phyloP scores from a whole-genome alignment of 2,113 vertebrate species.

The human region GRCh38 chr5:11680501-11681000 shows the following conservation, averaged over 20 bases:
- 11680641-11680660: not conserved
- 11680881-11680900: not conserved
- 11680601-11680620: no score
- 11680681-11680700: not conserved
- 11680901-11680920: fast-evolving
- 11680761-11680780: not conserved
- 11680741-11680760: fast-evolving
- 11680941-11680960: no score
- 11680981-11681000: not conserved
- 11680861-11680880: not conserved
- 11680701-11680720: not conserved
- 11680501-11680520: not conserved
- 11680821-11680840: not conserved
- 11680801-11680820: not conserved
- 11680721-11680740: fast-evolving
- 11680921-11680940: not conserved
- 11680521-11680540: not conserved
- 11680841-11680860: not conserved
- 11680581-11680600: not conserved
- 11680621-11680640: no score
- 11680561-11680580: not conserved
- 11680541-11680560: not conserved
- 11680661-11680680: not conserved
- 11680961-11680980: not conserved
- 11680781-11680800: not conserved